Evolutionary conservation across 2,113 vertebrate genomes (phyloP), one percentile per base, ranked within the genome.

Genomic region (Eulemur macaco): DNA sequence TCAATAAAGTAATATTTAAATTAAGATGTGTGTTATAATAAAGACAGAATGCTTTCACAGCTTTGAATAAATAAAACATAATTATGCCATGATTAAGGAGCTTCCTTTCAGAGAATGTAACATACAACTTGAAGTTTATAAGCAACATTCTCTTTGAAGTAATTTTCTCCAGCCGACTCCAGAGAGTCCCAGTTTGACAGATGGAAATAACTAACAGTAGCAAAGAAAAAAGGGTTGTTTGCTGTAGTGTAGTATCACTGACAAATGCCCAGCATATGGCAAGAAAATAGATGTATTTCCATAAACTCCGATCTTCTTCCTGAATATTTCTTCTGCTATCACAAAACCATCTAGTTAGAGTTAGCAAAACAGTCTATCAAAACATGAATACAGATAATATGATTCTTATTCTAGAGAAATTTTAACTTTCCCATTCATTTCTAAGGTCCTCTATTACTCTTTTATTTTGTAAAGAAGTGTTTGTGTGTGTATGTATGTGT

Each of bases 181-280:
- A 56, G 66, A 64, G 18, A 60, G 54, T 93, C 39, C 8, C 11
- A 42, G 13, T 90, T 74, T 89, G 58, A 76, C n/a, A 93, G 45
- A 86, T 82, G n/a, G 63, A 94, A 95, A 96, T 68, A 81, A 86
- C 31, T 34, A 50, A 87, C 50, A 78, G 20, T 34, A 42, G 31
- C 27, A 84, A 89, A 74, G 11, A 9, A 89, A 18, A 84, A 50
- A 50, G 6, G 2, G 1, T 31, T 37, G 11, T 87, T 76, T 87
- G 17, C 80, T 74, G 11, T 47, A 20, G 5, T 54, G 39, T 23
- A 58, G 58, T n/a, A 31, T 52, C 8, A 68, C 64, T 60, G 42
- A 34, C 42, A 95, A 83, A 58, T 68, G 17, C 6, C 13, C 17
- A 95, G n/a, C 4, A 76, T 68, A 73, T 80, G 21, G 14, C 34